Evolutionary conservation across 2,797 vertebrate species (phyloP).

Genomic region (Catostomus latipinnis): DNA sequence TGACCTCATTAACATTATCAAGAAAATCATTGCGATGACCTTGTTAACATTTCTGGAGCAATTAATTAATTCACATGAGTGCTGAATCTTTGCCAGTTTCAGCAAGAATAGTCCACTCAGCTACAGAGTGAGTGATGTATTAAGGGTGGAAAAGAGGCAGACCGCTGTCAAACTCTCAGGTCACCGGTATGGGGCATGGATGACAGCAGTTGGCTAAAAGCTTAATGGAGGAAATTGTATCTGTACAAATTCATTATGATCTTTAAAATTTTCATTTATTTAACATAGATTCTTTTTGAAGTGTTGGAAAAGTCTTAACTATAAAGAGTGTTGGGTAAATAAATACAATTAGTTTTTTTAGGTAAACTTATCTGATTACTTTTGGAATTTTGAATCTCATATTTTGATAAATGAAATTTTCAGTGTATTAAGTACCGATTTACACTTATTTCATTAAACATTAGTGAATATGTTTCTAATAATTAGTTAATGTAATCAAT

Average conservation of each 20-base stretch:
- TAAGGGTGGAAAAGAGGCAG: slow-evolving; percentile 46
- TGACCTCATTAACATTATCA: slow-evolving; percentile 69
- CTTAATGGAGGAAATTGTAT: slow-evolving; percentile 70
- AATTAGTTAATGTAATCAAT: too few relatives aligned
- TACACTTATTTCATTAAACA: too few relatives aligned
- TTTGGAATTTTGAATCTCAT: too few relatives aligned
- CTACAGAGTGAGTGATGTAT: slow-evolving; percentile 59
- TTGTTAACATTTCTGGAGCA: slow-evolving; percentile 75
- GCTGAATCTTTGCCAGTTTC: slow-evolving; percentile 61
- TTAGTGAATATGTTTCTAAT: too few relatives aligned
- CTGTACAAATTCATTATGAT: slow-evolving; percentile 52
- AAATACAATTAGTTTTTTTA: too few relatives aligned
- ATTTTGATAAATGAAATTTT: too few relatives aligned
- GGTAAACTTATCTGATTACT: too few relatives aligned
- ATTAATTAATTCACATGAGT: slow-evolving; percentile 80
- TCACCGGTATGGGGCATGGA: slow-evolving; percentile 67
- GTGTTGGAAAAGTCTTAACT: not conserved
- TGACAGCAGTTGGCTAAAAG: slow-evolving; percentile 74
- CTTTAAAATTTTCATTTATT: not conserved
- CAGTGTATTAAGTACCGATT: too few relatives aligned
- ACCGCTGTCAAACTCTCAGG: slow-evolving; percentile 63
- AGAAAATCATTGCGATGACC: slow-evolving; percentile 69
- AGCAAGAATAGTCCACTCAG: slow-evolving; percentile 47
- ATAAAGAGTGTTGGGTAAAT: too few relatives aligned
- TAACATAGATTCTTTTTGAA: not conserved